Percentiles rank a stretch among this genome's conserved stretches.
phyloP scores from a whole-genome alignment of 1,140 invertebrate genomes.

The Pantala flavescens region DNA sequence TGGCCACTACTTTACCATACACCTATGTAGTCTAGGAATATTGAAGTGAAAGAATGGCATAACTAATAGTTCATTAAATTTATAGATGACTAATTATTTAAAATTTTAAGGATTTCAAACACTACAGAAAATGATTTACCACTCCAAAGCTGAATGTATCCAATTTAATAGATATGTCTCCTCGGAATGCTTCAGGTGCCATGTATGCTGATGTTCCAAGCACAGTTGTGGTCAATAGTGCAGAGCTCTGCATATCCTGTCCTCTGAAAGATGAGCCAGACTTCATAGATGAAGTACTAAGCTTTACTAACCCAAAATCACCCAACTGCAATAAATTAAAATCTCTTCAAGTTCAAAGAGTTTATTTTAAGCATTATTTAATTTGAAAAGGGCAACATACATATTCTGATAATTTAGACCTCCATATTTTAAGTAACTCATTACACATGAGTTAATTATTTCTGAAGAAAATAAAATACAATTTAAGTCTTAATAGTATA shows the following conservation, averaged over 20 bases:
- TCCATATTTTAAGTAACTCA: too few relatives aligned
- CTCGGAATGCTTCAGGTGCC: slow-evolving; percentile 59
- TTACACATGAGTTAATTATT: too few relatives aligned
- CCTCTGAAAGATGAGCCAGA: slow-evolving; percentile 14
- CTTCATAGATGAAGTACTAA: slow-evolving; percentile 34
- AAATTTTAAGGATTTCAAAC: too few relatives aligned
- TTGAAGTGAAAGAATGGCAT: too few relatives aligned
- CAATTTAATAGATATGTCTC: slow-evolving; percentile 59
- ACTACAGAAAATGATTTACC: slow-evolving; percentile 34
- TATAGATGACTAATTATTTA: too few relatives aligned
- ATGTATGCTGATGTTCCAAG: slow-evolving; percentile 64
- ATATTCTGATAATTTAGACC: too few relatives aligned
- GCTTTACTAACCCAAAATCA: slow-evolving; percentile 59
- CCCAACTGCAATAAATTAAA: slow-evolving; percentile 43
- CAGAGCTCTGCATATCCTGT: slow-evolving; percentile 23
- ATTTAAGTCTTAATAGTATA: too few relatives aligned
- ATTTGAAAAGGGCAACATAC: too few relatives aligned
- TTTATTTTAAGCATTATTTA: slow-evolving; percentile 13
- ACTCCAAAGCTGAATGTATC: slow-evolving; percentile 71
- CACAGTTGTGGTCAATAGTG: slow-evolving; percentile 39
- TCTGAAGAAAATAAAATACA: too few relatives aligned
- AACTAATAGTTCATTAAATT: too few relatives aligned
- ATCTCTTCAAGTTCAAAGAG: slow-evolving; percentile 16
- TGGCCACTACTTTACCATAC: too few relatives aligned
- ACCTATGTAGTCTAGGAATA: too few relatives aligned